Evolutionary conservation across 1,140 invertebrate species (phyloP).

Genomic region (Platyura marginata): DNA sequence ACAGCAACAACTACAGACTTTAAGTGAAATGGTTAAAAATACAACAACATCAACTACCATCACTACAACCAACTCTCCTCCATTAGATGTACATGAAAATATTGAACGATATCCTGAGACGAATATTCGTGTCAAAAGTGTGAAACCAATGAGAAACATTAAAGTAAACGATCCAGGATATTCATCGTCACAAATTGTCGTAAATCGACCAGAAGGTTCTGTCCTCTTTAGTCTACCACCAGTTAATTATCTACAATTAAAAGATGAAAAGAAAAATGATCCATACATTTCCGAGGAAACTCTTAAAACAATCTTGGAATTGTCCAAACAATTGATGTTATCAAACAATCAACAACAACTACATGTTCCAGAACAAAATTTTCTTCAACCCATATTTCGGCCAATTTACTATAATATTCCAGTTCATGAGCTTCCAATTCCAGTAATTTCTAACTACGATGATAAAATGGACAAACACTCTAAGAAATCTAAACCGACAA

Average conservation of each 20-base stretch:
- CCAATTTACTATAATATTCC: background rate
- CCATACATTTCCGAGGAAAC: constrained; percentile 23
- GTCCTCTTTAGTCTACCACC: constrained; percentile 16
- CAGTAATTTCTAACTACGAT: background rate
- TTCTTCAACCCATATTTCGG: background rate
- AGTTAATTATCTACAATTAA: constrained; percentile 8
- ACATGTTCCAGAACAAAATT: background rate
- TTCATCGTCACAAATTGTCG: constrained; percentile 19
- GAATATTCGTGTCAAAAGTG: constrained; percentile 4
- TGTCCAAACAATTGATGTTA: constrained; percentile 23
- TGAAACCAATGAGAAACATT: constrained; percentile 10
- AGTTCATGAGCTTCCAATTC: background rate
- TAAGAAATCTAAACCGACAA: too few species aligned
- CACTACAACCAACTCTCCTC: background rate
- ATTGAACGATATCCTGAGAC: background rate
- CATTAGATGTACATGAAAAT: too few species aligned
- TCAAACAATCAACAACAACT: background rate
- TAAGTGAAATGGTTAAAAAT: background rate
- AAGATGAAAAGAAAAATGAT: constrained; percentile 7
- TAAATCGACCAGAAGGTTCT: constrained; percentile 21
- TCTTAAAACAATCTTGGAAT: constrained; percentile 19
- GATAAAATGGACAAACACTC: background rate
- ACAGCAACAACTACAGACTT: background rate
- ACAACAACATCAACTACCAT: background rate
- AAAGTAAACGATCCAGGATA: constrained; percentile 12